Percentiles rank a stretch among this genome's conserved stretches.
phyloP scores from a whole-genome alignment of 2,113 vertebrate species.

The Oreochromis niloticus region DNA sequence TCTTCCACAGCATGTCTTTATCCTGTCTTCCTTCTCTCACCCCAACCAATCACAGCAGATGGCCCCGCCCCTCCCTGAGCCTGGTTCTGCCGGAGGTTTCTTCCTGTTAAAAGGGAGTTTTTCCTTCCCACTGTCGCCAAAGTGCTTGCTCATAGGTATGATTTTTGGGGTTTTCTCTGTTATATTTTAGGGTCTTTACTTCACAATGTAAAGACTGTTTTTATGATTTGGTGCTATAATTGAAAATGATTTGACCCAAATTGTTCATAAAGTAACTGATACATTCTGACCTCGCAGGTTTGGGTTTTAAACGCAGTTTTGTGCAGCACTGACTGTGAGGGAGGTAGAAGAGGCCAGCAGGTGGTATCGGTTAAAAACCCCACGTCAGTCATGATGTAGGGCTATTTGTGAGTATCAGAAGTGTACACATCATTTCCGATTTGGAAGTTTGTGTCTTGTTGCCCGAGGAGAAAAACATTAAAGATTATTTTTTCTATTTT shows the following conservation, averaged over 20 bases:
- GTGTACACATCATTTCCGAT: neutral
- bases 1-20: neutral
- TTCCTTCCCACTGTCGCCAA: neutral
- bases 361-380: neutral
- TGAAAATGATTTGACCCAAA: neutral
- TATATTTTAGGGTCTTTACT: neutral
- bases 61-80: neutral
- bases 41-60: rapidly evolving
- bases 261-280: neutral
- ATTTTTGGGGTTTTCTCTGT: rapidly evolving
- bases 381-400: rapidly evolving
- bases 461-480: neutral
- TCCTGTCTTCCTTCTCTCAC: neutral
- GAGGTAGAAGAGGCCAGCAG: neutral
- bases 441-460: neutral
- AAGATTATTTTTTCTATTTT: neutral
- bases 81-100: rapidly evolving
- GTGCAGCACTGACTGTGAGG: neutral
- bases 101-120: neutral
- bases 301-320: neutral
- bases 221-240: neutral
- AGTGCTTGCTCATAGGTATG: neutral
- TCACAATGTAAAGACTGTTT: neutral
- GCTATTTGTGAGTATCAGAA: neutral
- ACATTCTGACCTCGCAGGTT: rapidly evolving